Evolutionary conservation across 1,140 invertebrate genomes (phyloP), one percentile per base, ranked within the genome.

Genomic region (Drosophila bocqueti): DNA sequence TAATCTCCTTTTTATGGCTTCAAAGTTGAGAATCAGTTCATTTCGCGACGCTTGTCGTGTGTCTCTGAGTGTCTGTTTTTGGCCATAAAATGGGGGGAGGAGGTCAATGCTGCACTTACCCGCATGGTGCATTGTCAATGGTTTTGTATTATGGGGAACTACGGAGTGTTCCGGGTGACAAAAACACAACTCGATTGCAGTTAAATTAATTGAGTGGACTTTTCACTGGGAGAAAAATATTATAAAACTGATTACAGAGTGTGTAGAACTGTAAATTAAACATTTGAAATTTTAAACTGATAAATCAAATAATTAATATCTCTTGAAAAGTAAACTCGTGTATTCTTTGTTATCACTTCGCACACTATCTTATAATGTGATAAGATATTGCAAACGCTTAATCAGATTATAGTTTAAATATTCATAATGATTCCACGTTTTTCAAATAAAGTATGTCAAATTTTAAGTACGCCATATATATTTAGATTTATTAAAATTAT

Each of bases 21-120:
- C 61, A 63, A 77, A 82, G 68, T 77, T 78, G 16, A 66, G 76
- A 66, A 50, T 58, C 31, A 60, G 52, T 69, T 78, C 47, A 52
- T 13, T 45, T 71, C 7, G 36, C 50, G 42, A 21, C 26, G 62
- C 55, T 61, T 26, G 16, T 59, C 21, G 10, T 38, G 31, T 21
- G 31, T 21, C 7, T 43, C 21, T 69, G 63, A 58, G 11, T 38
- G 34, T 38, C 10, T 34, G 46, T 75, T 69, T 71, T 63, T 54
- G 64, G 49, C 40, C 57, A 81, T 74, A 62, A 68, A 84, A 74
- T 45, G 62, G 36, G 34, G 58, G 24, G 38, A 21, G 31, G 49
- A 54, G 83, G 76, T 89, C 84, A 89, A 73, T 83, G 84, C 65
- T 78, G 58, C 47, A 47, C 60, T 69, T 36, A 55, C 9, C 16